Evolutionary conservation across 2,888 invertebrate genomes (phyloP), one percentile per base, ranked within the genome.

Genomic region (Pyrgus malvae): DNA sequence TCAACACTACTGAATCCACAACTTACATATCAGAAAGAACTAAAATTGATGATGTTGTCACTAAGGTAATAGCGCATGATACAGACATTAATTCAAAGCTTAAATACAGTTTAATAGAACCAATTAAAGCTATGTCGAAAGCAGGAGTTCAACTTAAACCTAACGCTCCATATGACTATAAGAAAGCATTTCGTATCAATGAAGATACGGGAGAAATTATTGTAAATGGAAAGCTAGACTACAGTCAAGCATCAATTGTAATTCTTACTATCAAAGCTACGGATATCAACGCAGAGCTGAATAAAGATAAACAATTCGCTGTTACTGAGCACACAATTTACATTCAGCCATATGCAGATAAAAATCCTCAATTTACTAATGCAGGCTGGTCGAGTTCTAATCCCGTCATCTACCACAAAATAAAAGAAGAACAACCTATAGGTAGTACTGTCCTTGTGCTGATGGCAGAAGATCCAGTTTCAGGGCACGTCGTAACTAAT

Each of bases 371-470:
- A 23, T 95, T 96, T 63, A 92, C 92, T 1, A 93, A 94, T 63
- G 74, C 92, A 0, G 94, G 94, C 1, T 96, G 96, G 96, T 93
- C 93, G 0, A 92, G 92, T 21, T 92, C 93, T 0, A 93, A 93
- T 61, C 94, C 95, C 0, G 82, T 92, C 0, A 93, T 96, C 23
- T 91, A 92, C 46, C 89, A 94, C 1, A 91, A 91, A 54, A 90
- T 96, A 5, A 94, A 94, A 55, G 96, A 96, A 77, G 96, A 96
- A 73, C 93, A 94, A 70, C 94, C 95, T 0, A 91, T 95, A 12
- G 95, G 94, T 0, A 94, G 94, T 40, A 93, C 93, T 0, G 82
- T 96, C 0, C 82, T 95, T 11, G 92, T 93, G 57, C 70, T 95
- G 2, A 91, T 91, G 61, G 95, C 95, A 0, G 93, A 93, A 73